Evolutionary conservation across 2,888 invertebrate genomes (phyloP), one percentile per base, ranked within the genome.

Genomic region (Rutpela maculata): DNA sequence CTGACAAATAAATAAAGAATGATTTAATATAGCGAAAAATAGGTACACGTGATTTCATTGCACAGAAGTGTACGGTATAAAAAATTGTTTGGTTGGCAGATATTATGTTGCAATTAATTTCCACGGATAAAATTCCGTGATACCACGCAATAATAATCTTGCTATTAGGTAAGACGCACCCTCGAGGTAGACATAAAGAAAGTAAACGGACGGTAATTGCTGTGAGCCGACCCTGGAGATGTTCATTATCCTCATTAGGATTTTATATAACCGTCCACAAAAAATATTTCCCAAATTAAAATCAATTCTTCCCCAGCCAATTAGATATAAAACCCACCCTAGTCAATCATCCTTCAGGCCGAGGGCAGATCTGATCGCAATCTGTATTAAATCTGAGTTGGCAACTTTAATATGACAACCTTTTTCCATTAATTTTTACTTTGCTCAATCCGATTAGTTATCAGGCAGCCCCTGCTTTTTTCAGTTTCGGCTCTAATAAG

Each of bases 361-460:
- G 17, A n/a, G 31, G 59, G 69, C 6, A 31, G 57, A 59, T 69
- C 69, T 35, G 69, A 69, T 59, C 57, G 69, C 57, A 69, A 69
- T 69, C 69, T 59, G 35, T 59, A 69, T 18, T 69, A 69, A 69
- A 59, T 26, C 69, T 18, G 69, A 69, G 59, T 69, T n/a, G 69
- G 35, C 69, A 59, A 59, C 69, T 69, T 57, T 57, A 69, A 69
- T 69, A 69, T 69, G 69, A 69, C 69, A 69, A 57, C 69, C 69
- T 57, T 69, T 59, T 69, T 59, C 69, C 69, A 69, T 69, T 69
- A 69, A 69, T 69, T 59, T 59, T 69, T 69, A 57, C 57, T 69
- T 57, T 57, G 69, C 35, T 56, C 69, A 18, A 59, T 69, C 69
- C 69, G 69, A 59, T 59, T 59, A 59, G 69, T 59, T 57, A 69